Percentiles rank a stretch among this genome's conserved stretches.
These are phyloP conservation scores for Liasis olivaceus DNA, from an alignment of 2,797 vertebrate genomes.

Conservation along the genomic window DNA sequence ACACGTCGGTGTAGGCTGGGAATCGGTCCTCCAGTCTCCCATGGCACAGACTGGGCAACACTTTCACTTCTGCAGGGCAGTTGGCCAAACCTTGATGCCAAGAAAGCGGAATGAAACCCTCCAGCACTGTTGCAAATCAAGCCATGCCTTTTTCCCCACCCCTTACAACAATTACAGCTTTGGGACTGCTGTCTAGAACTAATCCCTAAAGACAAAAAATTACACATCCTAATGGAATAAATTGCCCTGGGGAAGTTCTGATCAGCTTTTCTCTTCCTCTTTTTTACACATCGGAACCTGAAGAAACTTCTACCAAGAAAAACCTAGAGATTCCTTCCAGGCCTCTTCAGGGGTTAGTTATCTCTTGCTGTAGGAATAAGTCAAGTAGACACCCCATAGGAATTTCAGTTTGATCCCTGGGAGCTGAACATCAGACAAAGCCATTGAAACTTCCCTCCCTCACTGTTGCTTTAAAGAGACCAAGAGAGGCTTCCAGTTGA, in stretches of 20 bases:
- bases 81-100: neutral
- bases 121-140: neutral
- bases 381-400: neutral
- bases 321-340: neutral
- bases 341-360: neutral
- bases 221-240: neutral
- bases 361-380: conserved; percentile 6
- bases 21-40: neutral
- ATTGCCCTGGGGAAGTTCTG: neutral
- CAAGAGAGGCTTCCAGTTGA: conserved; percentile 19
- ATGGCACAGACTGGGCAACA: conserved; percentile 23
- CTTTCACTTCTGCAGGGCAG: neutral
- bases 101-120: neutral
- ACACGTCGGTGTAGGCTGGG: conserved; percentile 27
- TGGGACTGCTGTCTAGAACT: neutral
- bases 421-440: neutral
- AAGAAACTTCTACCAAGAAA: neutral
- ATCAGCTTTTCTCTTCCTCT: neutral
- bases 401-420: neutral
- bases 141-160: neutral
- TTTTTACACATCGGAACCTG: neutral
- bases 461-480: too few relatives aligned
- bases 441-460: neutral
- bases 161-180: neutral
- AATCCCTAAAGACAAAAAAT: neutral